A percentile compares a stretch with the other conserved stretches of the same genome.
These are phyloP conservation scores for Gyps fulvus DNA, from an alignment of 2,113 vertebrate genomes.

Conservation along the genomic window DNA sequence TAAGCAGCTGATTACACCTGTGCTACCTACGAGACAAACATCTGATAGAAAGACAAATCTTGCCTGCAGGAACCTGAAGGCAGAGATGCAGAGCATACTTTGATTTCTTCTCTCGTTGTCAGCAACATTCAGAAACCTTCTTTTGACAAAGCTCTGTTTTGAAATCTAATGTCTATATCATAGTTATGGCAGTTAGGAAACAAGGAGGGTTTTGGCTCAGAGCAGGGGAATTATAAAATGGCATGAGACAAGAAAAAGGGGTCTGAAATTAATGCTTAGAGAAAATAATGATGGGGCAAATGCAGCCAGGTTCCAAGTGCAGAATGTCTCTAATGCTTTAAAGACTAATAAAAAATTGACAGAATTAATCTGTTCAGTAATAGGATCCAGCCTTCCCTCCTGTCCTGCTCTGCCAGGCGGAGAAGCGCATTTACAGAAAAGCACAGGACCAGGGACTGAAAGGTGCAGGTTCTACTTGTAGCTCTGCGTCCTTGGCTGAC, in stretches of 20 bases:
- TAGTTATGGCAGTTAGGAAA: background rate
- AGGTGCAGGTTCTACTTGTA: background rate
- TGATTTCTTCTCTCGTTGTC: background rate
- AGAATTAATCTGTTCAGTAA: background rate
- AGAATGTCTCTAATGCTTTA: background rate
- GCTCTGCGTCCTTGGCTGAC: background rate
- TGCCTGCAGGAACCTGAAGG: background rate
- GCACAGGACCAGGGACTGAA: background rate
- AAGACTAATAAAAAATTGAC: background rate
- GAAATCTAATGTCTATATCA: background rate
- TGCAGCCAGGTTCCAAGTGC: background rate
- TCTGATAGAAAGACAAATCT: background rate
- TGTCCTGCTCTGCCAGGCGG: background rate
- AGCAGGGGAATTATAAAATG: background rate
- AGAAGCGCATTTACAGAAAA: background rate
- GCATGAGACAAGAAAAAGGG: background rate
- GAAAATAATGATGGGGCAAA: background rate
- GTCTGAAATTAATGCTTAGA: background rate
- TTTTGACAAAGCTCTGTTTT: background rate
- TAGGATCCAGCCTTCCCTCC: background rate
- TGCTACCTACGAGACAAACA: background rate
- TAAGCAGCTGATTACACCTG: background rate
- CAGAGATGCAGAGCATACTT: background rate
- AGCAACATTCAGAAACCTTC: background rate
- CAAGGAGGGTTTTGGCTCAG: background rate